phyloP scores from a whole-genome alignment of 2,888 invertebrate species.

The Scaptodrosophila latifasciaeformis region DNA sequence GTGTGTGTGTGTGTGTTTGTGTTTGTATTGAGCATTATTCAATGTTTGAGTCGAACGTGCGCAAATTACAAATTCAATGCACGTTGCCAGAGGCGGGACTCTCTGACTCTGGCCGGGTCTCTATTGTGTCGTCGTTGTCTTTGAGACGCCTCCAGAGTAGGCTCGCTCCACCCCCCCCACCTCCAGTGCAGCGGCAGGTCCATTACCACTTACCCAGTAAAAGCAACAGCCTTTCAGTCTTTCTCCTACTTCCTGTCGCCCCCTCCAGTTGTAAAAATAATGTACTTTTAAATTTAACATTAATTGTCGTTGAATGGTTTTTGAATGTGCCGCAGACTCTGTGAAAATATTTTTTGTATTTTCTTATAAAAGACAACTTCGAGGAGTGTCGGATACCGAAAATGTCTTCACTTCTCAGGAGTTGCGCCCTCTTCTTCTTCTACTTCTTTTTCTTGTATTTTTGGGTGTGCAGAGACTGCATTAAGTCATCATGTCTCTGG shows the following conservation, averaged over 20 bases:
- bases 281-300: slow-evolving; percentile 69
- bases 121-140: slow-evolving; percentile 8
- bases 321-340: slow-evolving; percentile 38
- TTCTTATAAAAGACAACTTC: too few species aligned
- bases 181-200: neutral
- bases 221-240: slow-evolving; percentile 25
- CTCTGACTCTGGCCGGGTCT: slow-evolving; percentile 10
- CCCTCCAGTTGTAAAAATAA: slow-evolving; percentile 60
- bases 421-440: neutral
- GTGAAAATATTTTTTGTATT: neutral
- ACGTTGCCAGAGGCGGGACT: slow-evolving; percentile 53
- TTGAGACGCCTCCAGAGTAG: too few species aligned
- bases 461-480: slow-evolving; percentile 31
- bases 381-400: slow-evolving; percentile 5
- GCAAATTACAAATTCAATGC: slow-evolving; percentile 69
- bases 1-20: slow-evolving; percentile 46
- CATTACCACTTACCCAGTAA: neutral
- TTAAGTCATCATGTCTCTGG: slow-evolving; percentile 56
- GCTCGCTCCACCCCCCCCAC: slow-evolving; percentile 2
- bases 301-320: slow-evolving; percentile 62
- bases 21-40: slow-evolving; percentile 52
- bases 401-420: slow-evolving; percentile 9
- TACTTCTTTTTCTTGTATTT: slow-evolving; percentile 33
- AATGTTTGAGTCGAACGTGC: slow-evolving; percentile 66
- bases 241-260: neutral